phyloP scores from a whole-genome alignment of 2,113 vertebrate species.

The Sapayoa aenigma region DNA sequence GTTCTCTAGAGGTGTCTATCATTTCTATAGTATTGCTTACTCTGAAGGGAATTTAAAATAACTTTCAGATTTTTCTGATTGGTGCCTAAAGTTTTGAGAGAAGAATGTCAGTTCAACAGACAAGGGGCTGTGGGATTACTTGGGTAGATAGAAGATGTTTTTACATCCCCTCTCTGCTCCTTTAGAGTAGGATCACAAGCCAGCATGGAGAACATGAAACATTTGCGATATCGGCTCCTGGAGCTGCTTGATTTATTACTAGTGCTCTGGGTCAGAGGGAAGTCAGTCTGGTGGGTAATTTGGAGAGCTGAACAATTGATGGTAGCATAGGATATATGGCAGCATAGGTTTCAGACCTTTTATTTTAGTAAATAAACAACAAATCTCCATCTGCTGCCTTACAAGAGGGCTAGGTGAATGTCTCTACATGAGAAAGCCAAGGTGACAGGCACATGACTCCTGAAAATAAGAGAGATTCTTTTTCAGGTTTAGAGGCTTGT shows the following conservation, averaged over 20 bases:
- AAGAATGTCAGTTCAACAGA: neutral
- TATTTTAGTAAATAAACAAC: neutral
- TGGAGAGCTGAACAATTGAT: neutral
- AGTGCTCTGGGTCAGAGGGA: neutral
- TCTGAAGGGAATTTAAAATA: neutral
- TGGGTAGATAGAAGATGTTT: neutral
- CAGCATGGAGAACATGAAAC: neutral
- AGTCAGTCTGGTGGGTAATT: neutral
- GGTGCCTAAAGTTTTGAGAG: neutral
- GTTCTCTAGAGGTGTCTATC: neutral
- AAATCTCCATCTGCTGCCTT: neutral
- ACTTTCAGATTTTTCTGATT: neutral
- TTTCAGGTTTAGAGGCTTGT: neutral
- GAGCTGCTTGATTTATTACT: neutral
- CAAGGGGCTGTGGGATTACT: neutral
- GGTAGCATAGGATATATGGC: neutral
- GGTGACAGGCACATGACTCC: neutral
- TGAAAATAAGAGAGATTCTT: neutral
- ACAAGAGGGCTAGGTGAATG: neutral
- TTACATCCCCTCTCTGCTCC: neutral
- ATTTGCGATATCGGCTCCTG: neutral
- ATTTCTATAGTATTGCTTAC: neutral
- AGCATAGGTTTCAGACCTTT: neutral
- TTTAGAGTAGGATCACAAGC: neutral
- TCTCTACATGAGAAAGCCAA: neutral